Evolutionary conservation across 2,113 vertebrate genomes (phyloP).

Genomic region (Rissa tridactyla): DNA sequence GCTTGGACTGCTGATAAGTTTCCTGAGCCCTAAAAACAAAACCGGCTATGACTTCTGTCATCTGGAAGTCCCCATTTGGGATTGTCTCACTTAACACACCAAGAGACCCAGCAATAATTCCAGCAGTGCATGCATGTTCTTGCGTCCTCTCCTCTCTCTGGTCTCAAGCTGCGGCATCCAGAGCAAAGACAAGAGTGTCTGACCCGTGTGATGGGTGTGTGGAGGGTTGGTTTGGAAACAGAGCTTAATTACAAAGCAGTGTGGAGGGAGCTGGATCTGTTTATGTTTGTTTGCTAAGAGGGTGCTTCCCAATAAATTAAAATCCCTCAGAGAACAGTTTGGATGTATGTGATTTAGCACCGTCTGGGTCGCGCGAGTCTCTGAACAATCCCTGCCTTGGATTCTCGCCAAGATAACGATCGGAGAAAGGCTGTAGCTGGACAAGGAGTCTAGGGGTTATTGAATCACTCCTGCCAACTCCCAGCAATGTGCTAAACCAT

Average conservation of each 20-base stretch:
- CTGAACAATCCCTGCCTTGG: conserved; percentile 15
- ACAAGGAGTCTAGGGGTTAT: neutral
- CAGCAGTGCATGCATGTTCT: neutral
- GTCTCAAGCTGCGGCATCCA: neutral
- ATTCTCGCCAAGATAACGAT: neutral
- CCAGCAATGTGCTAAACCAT: neutral
- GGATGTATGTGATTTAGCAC: conserved; percentile 24
- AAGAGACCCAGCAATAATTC: neutral
- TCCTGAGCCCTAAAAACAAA: neutral
- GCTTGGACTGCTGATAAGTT: neutral
- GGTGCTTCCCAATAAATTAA: neutral
- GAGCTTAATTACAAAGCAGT: neutral
- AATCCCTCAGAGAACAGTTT: neutral
- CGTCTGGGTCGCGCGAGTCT: neutral
- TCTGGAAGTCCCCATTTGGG: neutral
- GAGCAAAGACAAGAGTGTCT: neutral
- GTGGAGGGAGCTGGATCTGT: neutral
- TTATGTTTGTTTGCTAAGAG: neutral
- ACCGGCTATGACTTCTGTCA: neutral
- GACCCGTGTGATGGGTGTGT: fast-evolving
- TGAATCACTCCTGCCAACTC: neutral
- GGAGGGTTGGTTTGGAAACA: neutral
- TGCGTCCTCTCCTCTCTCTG: neutral
- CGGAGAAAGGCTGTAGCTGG: neutral
- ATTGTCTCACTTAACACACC: neutral